phyloP scores from a whole-genome alignment of 2,113 vertebrate species.

The Tylochromis polylepis region DNA sequence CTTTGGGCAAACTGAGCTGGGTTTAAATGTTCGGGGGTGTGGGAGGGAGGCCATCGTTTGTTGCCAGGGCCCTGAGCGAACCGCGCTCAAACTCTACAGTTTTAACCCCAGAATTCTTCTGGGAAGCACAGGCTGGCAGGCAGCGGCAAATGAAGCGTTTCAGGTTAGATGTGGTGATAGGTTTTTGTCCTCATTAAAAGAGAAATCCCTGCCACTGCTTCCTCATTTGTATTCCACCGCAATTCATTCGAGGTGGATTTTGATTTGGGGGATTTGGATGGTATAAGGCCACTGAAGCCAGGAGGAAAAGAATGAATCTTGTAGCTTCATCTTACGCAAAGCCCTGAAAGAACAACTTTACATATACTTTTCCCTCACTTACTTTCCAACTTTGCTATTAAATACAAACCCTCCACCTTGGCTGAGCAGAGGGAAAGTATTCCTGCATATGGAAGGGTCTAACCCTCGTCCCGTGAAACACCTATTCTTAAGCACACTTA shows the following conservation, averaged over 20 bases:
- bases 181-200: slow-evolving; percentile 77
- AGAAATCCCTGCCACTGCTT: slow-evolving; percentile 65
- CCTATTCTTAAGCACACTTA: slow-evolving; percentile 14
- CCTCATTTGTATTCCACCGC: slow-evolving; percentile 70
- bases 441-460: background rate
- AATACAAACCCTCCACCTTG: background rate
- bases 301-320: slow-evolving; percentile 30
- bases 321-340: slow-evolving; percentile 38
- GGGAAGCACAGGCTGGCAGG: slow-evolving; percentile 60
- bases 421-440: background rate
- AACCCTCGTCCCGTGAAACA: background rate
- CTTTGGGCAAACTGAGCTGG: slow-evolving; percentile 63
- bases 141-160: slow-evolving; percentile 68
- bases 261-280: slow-evolving; percentile 62
- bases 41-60: slow-evolving; percentile 57
- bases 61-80: slow-evolving; percentile 47
- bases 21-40: slow-evolving; percentile 68
- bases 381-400: slow-evolving; percentile 31
- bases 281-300: slow-evolving; percentile 50
- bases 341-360: slow-evolving; percentile 43
- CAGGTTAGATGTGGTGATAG: slow-evolving; percentile 72
- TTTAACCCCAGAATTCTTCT: slow-evolving; percentile 50
- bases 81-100: slow-evolving; percentile 32
- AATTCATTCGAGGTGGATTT: slow-evolving; percentile 59
- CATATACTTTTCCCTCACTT: slow-evolving; percentile 16